Percentiles rank a stretch among this genome's conserved stretches.
Conservation (phyloP, 1,140 invertebrate genomes). For the Euwallacea similis region DNA sequence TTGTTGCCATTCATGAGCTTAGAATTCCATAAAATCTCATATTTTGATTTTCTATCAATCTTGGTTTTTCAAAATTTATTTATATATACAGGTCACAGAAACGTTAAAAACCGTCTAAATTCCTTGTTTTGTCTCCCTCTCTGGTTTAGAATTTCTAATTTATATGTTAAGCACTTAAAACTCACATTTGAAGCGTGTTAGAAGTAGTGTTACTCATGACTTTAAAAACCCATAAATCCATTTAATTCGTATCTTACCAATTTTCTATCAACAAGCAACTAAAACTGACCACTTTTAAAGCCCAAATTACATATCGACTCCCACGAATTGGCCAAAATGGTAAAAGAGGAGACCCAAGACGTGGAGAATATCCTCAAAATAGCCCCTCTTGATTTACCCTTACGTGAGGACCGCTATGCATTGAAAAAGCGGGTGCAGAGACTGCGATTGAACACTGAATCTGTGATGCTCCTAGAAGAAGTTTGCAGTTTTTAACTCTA, state of each 20-base stretch:
- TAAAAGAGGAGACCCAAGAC: constrained; percentile 45
- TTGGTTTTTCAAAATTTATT: too few species aligned
- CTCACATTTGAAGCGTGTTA: too few species aligned
- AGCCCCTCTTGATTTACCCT: constrained; percentile 39
- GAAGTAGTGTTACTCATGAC: too few species aligned
- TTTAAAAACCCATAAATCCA: too few species aligned
- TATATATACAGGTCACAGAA: too few species aligned
- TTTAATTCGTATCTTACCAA: not conserved
- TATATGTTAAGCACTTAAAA: too few species aligned
- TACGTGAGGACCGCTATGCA: constrained; percentile 33
- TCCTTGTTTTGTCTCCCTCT: too few species aligned
- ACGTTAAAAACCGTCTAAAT: too few species aligned
- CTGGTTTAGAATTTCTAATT: too few species aligned
- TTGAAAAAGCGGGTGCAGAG: constrained; percentile 40
- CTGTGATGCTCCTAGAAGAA: constrained; percentile 40
- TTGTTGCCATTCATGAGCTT: not conserved
- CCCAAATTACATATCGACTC: constrained; percentile 32
- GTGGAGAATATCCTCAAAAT: constrained; percentile 45
- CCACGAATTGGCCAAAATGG: constrained; percentile 35
- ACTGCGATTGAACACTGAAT: constrained; percentile 40
- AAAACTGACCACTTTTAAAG: not conserved
- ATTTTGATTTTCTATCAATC: too few species aligned
- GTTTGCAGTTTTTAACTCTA: constrained; percentile 6
- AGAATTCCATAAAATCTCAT: too few species aligned
- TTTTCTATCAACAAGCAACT: not conserved